Conservation (phyloP, 2,888 invertebrate genomes). For the Lutraria lutraria region DNA sequence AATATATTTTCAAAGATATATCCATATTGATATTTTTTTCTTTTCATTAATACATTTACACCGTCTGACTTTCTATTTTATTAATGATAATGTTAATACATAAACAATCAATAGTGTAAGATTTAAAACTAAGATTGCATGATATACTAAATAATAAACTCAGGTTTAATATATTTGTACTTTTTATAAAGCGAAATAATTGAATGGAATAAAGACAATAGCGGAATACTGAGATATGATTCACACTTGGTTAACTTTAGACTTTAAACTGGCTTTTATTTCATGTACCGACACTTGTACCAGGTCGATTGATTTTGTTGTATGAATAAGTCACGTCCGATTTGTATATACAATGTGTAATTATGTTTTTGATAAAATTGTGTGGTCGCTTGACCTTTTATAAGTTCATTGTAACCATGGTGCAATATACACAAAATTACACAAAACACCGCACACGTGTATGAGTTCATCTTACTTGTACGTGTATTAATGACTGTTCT, state of each 20-base stretch:
- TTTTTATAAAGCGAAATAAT: not conserved
- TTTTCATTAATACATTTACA: not conserved
- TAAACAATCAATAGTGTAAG: not conserved
- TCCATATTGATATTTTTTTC: not conserved
- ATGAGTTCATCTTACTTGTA: too few relatives aligned
- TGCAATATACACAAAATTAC: too few relatives aligned
- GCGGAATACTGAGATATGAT: not conserved
- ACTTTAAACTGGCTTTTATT: not conserved
- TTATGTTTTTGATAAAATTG: not conserved
- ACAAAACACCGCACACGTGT: too few relatives aligned
- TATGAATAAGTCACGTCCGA: not conserved
- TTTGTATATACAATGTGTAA: not conserved
- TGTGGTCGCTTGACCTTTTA: too few relatives aligned
- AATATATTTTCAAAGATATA: constrained; percentile 10
- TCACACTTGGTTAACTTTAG: not conserved
- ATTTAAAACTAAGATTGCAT: not conserved
- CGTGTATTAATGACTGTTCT: too few relatives aligned
- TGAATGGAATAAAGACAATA: constrained; percentile 9
- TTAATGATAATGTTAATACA: not conserved
- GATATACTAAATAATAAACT: not conserved
- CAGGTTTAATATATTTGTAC: not conserved
- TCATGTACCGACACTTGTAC: not conserved
- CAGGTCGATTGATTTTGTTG: not conserved
- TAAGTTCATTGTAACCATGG: too few relatives aligned
- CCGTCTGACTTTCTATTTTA: not conserved